Percentiles rank a stretch among this genome's conserved stretches.
phyloP scores from a whole-genome alignment of 1,140 invertebrate genomes.

The Trichogramma pretiosum region DNA sequence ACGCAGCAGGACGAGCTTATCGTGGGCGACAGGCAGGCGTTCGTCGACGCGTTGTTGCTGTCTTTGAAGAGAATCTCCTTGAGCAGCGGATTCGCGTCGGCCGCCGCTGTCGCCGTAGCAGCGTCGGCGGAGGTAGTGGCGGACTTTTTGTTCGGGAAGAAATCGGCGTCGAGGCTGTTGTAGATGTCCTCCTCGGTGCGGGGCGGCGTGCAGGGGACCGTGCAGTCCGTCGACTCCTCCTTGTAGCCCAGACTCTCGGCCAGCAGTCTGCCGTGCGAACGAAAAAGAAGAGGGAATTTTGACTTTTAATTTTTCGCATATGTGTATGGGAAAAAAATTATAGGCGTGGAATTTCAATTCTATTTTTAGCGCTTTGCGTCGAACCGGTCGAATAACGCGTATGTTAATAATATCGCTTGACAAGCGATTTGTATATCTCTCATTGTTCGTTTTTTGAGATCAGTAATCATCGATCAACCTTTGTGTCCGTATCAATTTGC shows the following conservation, averaged over 20 bases:
- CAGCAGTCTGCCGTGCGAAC: conserved; percentile 30
- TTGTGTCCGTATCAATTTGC: no score
- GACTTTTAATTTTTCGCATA: no score
- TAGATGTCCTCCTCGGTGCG: conserved; percentile 42
- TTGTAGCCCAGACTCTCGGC: conserved; percentile 41
- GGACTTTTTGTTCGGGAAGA: conserved; percentile 39
- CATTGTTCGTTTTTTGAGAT: no score
- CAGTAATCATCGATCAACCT: no score
- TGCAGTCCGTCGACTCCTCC: conserved; percentile 43
- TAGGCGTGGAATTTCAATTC: no score
- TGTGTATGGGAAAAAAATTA: no score
- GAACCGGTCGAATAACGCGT: no score
- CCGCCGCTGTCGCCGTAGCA: no score
- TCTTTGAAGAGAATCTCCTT: conserved; percentile 42
- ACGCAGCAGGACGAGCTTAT: conserved; percentile 9
- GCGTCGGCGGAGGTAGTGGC: no score
- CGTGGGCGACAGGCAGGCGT: not conserved
- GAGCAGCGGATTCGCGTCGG: conserved; percentile 29
- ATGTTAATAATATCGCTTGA: no score
- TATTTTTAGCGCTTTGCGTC: no score
- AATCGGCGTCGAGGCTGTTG: conserved; percentile 41
- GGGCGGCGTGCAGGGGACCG: conserved; percentile 41
- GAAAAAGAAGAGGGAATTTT: not conserved
- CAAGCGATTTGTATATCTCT: no score
- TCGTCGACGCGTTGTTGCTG: not conserved